These are phyloP conservation scores for Eunapius fragilis DNA, from an alignment of 37 sponge, comb jelly and placozoan species.

Conservation along the genomic window DNA sequence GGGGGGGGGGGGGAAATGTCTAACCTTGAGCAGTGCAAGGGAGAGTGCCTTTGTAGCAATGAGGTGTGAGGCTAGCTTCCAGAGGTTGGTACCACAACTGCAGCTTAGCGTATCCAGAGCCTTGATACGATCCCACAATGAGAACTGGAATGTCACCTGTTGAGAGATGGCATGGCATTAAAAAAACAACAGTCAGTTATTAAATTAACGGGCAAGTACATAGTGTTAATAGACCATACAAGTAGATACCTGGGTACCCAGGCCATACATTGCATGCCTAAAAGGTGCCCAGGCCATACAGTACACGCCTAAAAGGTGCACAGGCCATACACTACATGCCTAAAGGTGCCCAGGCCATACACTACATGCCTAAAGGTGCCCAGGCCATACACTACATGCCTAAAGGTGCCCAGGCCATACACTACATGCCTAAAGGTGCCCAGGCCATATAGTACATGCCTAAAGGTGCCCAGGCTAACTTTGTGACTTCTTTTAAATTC, in stretches of 20 bases:
- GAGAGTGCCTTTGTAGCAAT: slow-evolving; percentile 72
- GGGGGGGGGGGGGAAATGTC: slow-evolving; percentile 1
- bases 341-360: no score
- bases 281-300: no score
- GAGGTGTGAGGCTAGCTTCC: slow-evolving; percentile 61
- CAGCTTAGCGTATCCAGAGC: slow-evolving; percentile 44
- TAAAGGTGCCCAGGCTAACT: slow-evolving; percentile 25
- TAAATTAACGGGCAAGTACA: no score
- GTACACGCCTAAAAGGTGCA: no score
- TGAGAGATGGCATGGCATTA: not conserved
- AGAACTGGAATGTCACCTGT: slow-evolving; percentile 85
- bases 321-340: no score
- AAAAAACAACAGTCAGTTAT: not conserved
- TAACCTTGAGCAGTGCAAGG: slow-evolving; percentile 70
- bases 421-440: not conserved
- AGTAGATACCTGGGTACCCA: no score
- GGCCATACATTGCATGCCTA: no score
- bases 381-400: no score
- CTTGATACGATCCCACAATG: slow-evolving; percentile 94
- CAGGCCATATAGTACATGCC: not conserved
- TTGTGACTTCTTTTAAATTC: slow-evolving; percentile 82
- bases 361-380: no score
- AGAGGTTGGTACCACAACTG: slow-evolving; percentile 44
- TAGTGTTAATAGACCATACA: no score
- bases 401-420: no score